Evolutionary conservation across 2,888 invertebrate genomes (phyloP).

Genomic region (Megamerina dolium): DNA sequence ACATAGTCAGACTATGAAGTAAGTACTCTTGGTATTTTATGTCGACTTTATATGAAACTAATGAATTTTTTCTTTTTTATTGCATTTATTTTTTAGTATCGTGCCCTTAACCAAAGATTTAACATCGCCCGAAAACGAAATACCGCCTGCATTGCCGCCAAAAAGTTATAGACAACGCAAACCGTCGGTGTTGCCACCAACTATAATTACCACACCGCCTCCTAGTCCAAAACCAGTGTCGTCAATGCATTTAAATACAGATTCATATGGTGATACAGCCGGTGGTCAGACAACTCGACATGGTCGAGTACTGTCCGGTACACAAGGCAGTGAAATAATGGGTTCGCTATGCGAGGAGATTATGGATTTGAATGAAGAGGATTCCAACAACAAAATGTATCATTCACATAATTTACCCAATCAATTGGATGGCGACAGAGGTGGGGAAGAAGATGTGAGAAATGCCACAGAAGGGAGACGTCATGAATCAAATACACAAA

Average conservation of each 20-base stretch:
- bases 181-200: slow-evolving; percentile 32
- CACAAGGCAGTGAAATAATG: slow-evolving; percentile 48
- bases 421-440: slow-evolving; percentile 17
- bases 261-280: slow-evolving; percentile 18
- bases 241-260: slow-evolving; percentile 21
- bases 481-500: neutral
- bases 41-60: neutral
- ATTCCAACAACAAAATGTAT: slow-evolving; percentile 13
- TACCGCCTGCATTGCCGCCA: slow-evolving; percentile 59
- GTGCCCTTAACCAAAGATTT: slow-evolving; percentile 37
- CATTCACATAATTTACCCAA: slow-evolving; percentile 37
- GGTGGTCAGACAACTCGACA: slow-evolving; percentile 23
- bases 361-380: slow-evolving; percentile 31
- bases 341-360: slow-evolving; percentile 47
- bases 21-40: slow-evolving; percentile 22
- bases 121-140: slow-evolving; percentile 36
- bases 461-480: too few relatives aligned
- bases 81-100: slow-evolving; percentile 24
- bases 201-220: slow-evolving; percentile 51
- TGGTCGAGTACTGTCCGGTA: slow-evolving; percentile 31
- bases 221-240: slow-evolving; percentile 48
- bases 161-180: slow-evolving; percentile 51
- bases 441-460: neutral
- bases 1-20: slow-evolving; percentile 50
- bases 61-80: slow-evolving; percentile 3